Base-by-base conservation (phyloP, 1,140 invertebrate species). In the Aphelenchoides avenae region DNA sequence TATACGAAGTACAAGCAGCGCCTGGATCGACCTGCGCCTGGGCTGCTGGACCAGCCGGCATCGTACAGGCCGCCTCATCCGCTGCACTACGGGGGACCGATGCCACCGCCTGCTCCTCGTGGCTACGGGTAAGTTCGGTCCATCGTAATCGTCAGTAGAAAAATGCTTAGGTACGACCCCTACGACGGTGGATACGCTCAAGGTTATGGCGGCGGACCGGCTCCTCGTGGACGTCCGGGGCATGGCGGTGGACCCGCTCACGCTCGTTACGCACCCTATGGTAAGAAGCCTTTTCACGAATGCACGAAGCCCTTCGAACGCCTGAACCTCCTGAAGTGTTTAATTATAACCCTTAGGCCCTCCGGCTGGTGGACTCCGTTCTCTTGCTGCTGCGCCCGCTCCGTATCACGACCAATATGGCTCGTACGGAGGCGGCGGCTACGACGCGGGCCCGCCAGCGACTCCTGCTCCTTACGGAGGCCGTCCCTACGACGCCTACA, bases 351-450 rank as follows among this genome's bases (percentile, higher is more conserved):
- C 1, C 9, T 42, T 57, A 58, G 6, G 42, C 6, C 27, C 31
- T 9, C 24, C 3, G 24, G 5, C 34, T 24, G n/a, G 34, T 11
- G 1, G n/a, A n/a, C 26, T 1, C 24, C 18, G 6, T n/a, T 26
- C 18, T 13, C 15, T 6, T 22, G n/a, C 5, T 18, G 52, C 34
- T 27, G 22, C 26, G 29, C 37, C 46, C 7, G 46, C 20, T 29
- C 36, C 52, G 13, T 31, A 53, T 5, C 52, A 47, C 15, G 43
- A 53, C 27, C 51, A n/a, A n/a, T n/a, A n/a, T n/a, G n/a, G n/a
- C n/a, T n/a, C n/a, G n/a, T n/a, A n/a, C n/a, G n/a, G n/a, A n/a
- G n/a, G n/a, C n/a, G n/a, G n/a, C n/a, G n/a, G n/a, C n/a, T n/a
- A n/a, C n/a, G n/a, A n/a, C n/a, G n/a, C n/a, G n/a, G n/a, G n/a